Percentiles rank a stretch among this genome's conserved stretches.
phyloP scores from a whole-genome alignment of 2,888 invertebrate species.

The Nudaria mundana region DNA sequence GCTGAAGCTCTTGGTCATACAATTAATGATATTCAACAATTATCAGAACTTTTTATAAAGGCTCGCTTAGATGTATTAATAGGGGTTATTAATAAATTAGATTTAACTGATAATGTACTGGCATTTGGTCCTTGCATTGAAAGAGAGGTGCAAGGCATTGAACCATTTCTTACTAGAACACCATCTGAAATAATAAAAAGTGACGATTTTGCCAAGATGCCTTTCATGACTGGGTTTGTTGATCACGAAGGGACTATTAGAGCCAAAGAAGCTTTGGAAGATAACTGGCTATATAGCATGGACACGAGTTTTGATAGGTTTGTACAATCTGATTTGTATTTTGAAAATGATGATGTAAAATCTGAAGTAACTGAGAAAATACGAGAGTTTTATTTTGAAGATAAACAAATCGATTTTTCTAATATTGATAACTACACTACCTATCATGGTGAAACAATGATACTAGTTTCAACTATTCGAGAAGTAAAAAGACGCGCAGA shows the following conservation, averaged over 20 bases:
- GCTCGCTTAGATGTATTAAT: conserved; percentile 60
- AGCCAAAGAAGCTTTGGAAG: conserved; percentile 46
- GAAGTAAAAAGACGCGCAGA: conserved; percentile 50
- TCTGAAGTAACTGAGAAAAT: conserved; percentile 39
- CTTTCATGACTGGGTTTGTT: conserved; percentile 64
- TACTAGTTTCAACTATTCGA: conserved; percentile 59
- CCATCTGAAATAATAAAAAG: conserved; percentile 49
- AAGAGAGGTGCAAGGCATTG: conserved; percentile 38
- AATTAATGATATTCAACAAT: conserved; percentile 42
- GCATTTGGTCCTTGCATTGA: conserved; percentile 71
- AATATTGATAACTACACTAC: conserved; percentile 43
- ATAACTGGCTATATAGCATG: conserved; percentile 62
- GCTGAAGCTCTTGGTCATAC: conserved; percentile 64
- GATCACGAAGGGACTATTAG: conserved; percentile 69
- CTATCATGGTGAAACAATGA: conserved; percentile 69
- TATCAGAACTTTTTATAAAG: conserved; percentile 55
- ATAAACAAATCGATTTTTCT: conserved; percentile 34
- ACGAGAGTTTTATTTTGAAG: conserved; percentile 50
- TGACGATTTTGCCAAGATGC: conserved; percentile 52
- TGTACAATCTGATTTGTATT: conserved; percentile 59
- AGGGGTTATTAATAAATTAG: conserved; percentile 63
- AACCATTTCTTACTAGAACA: conserved; percentile 51
- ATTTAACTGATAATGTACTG: conserved; percentile 61
- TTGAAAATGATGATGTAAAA: conserved; percentile 42
- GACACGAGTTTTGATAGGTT: conserved; percentile 53